Percentiles rank a stretch among this genome's conserved stretches.
Evolutionary conservation across 1,140 invertebrate species (phyloP).

Genomic region (Drosophila pallidifrons): DNA sequence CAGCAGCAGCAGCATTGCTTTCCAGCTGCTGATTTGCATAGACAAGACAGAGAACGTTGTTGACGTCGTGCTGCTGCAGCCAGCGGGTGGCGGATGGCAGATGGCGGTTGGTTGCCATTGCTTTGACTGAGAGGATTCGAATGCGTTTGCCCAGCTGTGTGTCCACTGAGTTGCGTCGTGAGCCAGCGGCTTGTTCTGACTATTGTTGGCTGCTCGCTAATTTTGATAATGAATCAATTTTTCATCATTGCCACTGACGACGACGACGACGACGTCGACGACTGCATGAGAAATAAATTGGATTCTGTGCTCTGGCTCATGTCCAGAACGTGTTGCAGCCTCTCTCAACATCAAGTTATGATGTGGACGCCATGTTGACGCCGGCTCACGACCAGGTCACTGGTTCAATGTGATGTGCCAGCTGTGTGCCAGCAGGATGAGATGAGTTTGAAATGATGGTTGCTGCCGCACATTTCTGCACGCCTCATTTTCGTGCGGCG

Average conservation of each 20-base stretch:
- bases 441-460: conserved; percentile 4
- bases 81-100: conserved; percentile 50
- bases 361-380: conserved; percentile 51
- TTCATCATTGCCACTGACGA: conserved; percentile 73
- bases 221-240: conserved; percentile 84
- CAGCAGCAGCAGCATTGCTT: too few relatives aligned
- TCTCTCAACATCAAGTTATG: conserved; percentile 63
- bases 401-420: conserved; percentile 73
- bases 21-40: conserved; percentile 64
- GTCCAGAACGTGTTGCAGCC: conserved; percentile 37
- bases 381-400: conserved; percentile 80
- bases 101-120: background rate
- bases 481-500: conserved; percentile 81
- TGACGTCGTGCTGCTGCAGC: conserved; percentile 53
- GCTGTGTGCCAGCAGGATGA: conserved; percentile 47
- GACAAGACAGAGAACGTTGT: conserved; percentile 61
- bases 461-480: conserved; percentile 61
- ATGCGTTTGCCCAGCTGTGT: conserved; percentile 17
- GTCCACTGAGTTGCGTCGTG: conserved; percentile 54
- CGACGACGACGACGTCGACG: background rate
- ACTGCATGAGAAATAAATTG: conserved; percentile 75
- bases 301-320: conserved; percentile 44
- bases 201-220: conserved; percentile 75
- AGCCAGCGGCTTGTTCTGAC: conserved; percentile 73
- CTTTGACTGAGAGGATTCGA: background rate